Conservation (phyloP, 2,113 vertebrate genomes). For the Gavia stellata region DNA sequence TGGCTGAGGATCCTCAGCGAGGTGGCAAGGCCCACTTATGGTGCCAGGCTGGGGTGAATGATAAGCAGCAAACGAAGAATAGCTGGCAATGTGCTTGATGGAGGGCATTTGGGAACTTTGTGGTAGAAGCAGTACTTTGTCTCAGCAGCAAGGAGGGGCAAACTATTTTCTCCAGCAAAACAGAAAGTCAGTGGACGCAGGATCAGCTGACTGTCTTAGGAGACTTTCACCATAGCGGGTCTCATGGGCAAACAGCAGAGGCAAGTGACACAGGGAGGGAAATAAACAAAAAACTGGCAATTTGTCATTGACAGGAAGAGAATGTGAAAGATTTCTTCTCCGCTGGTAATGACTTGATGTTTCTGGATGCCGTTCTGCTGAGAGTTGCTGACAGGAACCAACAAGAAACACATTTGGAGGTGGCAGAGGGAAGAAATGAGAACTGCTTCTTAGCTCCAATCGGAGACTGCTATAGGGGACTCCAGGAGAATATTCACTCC, state of each 20-base stretch:
- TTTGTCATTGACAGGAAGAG: neutral
- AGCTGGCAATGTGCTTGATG: neutral
- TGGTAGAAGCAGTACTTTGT: neutral
- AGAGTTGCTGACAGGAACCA: neutral
- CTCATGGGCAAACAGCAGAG: neutral
- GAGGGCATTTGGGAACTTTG: neutral
- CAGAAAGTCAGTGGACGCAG: neutral
- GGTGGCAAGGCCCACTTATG: neutral
- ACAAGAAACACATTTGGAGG: neutral
- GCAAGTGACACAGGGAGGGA: neutral
- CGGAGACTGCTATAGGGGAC: neutral
- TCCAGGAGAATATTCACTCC: neutral
- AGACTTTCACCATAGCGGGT: neutral
- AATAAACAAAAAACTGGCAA: neutral
- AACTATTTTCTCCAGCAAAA: neutral
- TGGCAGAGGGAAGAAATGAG: neutral
- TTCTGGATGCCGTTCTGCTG: neutral
- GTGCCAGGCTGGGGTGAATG: neutral
- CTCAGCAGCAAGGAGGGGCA: neutral
- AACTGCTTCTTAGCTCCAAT: neutral
- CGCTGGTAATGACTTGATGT: neutral
- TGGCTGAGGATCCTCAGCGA: neutral
- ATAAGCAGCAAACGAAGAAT: neutral
- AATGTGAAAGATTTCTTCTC: conserved; percentile 4
- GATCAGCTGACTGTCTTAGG: neutral